phyloP scores from a whole-genome alignment of 1,140 invertebrate species.

The Drosophila ficusphila region DNA sequence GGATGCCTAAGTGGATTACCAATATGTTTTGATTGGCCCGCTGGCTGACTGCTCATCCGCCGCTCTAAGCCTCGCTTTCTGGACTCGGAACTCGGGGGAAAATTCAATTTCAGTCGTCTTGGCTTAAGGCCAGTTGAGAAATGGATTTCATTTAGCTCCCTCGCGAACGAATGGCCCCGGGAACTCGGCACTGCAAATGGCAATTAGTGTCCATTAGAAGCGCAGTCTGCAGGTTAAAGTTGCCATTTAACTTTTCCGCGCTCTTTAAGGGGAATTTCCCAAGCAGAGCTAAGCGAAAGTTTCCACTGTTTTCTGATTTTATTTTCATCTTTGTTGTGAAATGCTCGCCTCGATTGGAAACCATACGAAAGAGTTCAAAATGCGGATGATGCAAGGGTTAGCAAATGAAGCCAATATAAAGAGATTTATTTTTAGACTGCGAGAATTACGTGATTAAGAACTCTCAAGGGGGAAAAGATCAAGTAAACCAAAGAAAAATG shows the following conservation, averaged over 20 bases:
- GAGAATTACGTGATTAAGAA: conserved; percentile 29
- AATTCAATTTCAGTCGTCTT: conserved; percentile 52
- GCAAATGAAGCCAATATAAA: not conserved
- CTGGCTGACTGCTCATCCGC: not conserved
- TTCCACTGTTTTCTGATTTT: conserved; percentile 18
- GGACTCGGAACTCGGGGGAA: too few relatives aligned
- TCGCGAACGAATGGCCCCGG: not conserved
- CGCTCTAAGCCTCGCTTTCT: not conserved
- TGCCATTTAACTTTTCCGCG: not conserved
- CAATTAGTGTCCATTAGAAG: conserved; percentile 67
- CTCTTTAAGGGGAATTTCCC: not conserved
- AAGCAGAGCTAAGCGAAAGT: not conserved
- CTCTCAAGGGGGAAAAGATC: conserved; percentile 21
- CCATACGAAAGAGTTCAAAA: conserved; percentile 32
- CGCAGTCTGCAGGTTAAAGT: conserved; percentile 5
- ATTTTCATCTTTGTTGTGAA: conserved; percentile 57
- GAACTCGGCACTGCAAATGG: conserved; percentile 40
- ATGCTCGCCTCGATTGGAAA: conserved; percentile 41
- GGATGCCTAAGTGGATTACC: conserved; percentile 64
- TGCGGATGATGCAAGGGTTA: conserved; percentile 55
- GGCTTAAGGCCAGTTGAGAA: conserved; percentile 38
- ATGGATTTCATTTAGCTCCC: conserved; percentile 44
- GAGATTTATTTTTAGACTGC: conserved; percentile 23
- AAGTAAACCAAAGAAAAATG: conserved; percentile 6
- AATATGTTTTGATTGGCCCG: conserved; percentile 66